A percentile compares a stretch with the other conserved stretches of the same genome.
These are phyloP conservation scores for Dicaeum eximium DNA, from an alignment of 2,113 vertebrate genomes.

Conservation along the genomic window DNA sequence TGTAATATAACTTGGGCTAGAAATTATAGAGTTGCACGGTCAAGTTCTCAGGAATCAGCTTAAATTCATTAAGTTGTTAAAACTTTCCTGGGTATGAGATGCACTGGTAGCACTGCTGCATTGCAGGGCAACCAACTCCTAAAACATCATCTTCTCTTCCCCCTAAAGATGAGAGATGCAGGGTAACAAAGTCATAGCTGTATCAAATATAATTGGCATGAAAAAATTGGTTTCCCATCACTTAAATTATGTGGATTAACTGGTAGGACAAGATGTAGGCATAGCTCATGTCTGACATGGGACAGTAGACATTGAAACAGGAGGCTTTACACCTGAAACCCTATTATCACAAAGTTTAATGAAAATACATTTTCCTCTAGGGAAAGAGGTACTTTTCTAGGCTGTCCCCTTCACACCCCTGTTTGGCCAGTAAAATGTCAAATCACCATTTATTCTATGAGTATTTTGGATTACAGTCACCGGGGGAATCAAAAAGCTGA, in stretches of 20 bases:
- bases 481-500: neutral
- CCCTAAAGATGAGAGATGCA: neutral
- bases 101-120: neutral
- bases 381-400: neutral
- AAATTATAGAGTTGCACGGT: neutral
- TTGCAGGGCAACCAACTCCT: neutral
- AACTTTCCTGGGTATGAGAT: neutral
- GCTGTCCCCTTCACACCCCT: neutral
- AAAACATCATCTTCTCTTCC: neutral
- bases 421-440: neutral
- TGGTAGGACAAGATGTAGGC: neutral
- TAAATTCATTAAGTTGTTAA: constrained; percentile 21
- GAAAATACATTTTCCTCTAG: neutral
- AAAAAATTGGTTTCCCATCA: neutral
- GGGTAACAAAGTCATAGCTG: neutral
- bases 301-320: fast-evolving
- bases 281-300: neutral
- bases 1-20: neutral
- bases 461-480: neutral
- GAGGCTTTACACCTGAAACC: neutral
- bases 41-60: neutral
- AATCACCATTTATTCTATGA: neutral
- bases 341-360: neutral
- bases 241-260: neutral
- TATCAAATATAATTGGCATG: neutral